A percentile compares a stretch with the other conserved stretches of the same genome.
These are phyloP conservation scores for Drosophila guanche DNA, from an alignment of 1,140 invertebrate genomes.

Conservation along the genomic window DNA sequence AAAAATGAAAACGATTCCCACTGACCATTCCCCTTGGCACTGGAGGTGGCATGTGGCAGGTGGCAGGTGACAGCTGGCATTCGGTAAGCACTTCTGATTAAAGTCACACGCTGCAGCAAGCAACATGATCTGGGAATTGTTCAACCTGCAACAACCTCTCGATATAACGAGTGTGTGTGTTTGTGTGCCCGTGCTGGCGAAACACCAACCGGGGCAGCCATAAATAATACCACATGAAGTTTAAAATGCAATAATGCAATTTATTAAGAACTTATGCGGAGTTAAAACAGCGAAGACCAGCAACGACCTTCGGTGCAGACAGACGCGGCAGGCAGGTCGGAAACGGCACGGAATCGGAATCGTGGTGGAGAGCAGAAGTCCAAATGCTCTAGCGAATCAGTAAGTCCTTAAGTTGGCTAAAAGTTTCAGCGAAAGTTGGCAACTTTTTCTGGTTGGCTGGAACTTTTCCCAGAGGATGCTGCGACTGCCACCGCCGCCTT, in stretches of 20 bases:
- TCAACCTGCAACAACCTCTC: not conserved
- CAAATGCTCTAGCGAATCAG: constrained; percentile 40
- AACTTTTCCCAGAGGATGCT: constrained; percentile 22
- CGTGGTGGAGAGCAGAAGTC: constrained; percentile 18
- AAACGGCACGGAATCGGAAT: constrained; percentile 1
- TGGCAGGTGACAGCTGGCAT: too few relatives aligned
- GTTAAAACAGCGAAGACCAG: constrained; percentile 48
- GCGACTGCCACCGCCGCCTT: not conserved
- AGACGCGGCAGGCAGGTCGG: constrained; percentile 1
- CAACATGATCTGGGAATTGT: constrained; percentile 27
- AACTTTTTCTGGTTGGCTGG: constrained; percentile 19
- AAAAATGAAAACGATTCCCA: not conserved
- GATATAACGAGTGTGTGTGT: not conserved
- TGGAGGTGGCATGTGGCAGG: not conserved
- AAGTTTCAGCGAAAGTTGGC: constrained; percentile 33
- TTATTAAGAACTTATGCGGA: constrained; percentile 62
- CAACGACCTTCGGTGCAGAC: constrained; percentile 19
- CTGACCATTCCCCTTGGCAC: not conserved
- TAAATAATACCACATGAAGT: constrained; percentile 53
- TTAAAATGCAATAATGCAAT: constrained; percentile 63
- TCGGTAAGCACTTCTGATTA: not conserved
- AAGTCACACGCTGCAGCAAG: not conserved
- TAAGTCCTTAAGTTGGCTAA: constrained; percentile 27
- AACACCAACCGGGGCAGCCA: constrained; percentile 30
- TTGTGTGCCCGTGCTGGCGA: constrained; percentile 5